phyloP scores from a whole-genome alignment of 2,888 invertebrate species.

The Eupithecia insigniata region DNA sequence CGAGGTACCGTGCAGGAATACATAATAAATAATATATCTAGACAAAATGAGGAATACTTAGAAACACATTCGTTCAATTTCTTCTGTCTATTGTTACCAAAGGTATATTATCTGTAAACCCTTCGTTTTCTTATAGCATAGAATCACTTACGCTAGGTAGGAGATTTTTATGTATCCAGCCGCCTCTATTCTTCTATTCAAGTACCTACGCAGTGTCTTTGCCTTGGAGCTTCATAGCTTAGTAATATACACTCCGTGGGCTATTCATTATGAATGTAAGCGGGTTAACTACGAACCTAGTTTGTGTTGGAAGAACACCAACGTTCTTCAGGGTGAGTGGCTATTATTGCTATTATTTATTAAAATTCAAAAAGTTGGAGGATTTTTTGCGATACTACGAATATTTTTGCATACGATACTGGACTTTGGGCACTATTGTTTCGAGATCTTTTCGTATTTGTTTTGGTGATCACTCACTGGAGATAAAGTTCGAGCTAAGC shows the following conservation, averaged over 20 bases:
- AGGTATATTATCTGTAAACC: too few relatives aligned
- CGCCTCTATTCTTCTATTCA: not conserved
- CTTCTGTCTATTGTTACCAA: not conserved
- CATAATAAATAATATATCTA: not conserved
- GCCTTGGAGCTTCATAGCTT: not conserved
- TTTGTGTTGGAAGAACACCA: too few relatives aligned
- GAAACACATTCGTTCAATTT: not conserved
- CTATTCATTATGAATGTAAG: too few relatives aligned
- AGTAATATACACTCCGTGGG: not conserved
- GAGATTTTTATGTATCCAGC: not conserved
- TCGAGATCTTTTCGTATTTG: not conserved
- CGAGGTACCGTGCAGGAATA: not conserved
- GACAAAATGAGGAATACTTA: not conserved
- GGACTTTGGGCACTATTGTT: not conserved
- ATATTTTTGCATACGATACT: not conserved
- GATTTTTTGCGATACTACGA: not conserved
- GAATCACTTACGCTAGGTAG: not conserved
- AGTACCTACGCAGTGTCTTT: not conserved
- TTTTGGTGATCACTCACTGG: not conserved
- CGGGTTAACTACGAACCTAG: too few relatives aligned
- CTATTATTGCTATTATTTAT: too few relatives aligned
- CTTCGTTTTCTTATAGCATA: not conserved
- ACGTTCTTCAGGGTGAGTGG: too few relatives aligned
- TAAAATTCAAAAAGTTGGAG: not conserved
- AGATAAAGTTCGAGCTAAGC: not conserved